Base-by-base conservation (phyloP, 1,140 invertebrate species). In the Rhagoletis pomonella region DNA sequence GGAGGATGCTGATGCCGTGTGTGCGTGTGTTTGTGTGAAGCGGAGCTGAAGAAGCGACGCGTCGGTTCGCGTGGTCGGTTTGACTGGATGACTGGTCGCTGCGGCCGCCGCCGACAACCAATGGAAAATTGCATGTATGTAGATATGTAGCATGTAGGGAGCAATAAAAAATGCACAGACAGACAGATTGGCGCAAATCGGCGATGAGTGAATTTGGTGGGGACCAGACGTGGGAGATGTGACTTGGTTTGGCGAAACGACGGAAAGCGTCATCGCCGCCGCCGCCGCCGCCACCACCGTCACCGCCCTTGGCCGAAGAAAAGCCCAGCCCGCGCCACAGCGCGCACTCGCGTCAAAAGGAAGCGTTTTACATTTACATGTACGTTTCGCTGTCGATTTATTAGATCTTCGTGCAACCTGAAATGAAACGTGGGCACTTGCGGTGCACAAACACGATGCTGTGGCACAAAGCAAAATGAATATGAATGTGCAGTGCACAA, bases 331-430 rank as follows among this genome's bases (percentile, higher is more conserved):
- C 47, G 47, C 73, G 47, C 73, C 44, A n/a, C 69, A 55, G 47
- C 50, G 47, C 73, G 44, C 55, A 42, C 73, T 55, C 47, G 73
- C 73, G 73, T 81, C 47, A 81, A 81, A 81, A 81, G 67, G 73
- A 81, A 81, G 73, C 73, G 73, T 81, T 81, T 55, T 81, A 81
- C 73, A 81, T 81, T 73, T 44, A n/a, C n/a, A n/a, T n/a, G n/a
- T n/a, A 81, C 73, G 50, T 81, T 42, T 3, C 73, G 50, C 73
- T 81, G 73, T 55, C 73, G 73, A 81, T 81, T 81, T 81, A 81
- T 81, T 81, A 81, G 73, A 81, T 55, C 47, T 58, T 81, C 73
- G 47, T 81, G 47, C 73, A 81, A 81, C 73, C 67, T n/a, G 19
- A 81, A 42, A 14, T 17, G 47, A 77, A 77, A 77, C 73, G 73